Evolutionary conservation across 2,113 vertebrate species (phyloP).

Genomic region (Pyxicephalus adspersus): DNA sequence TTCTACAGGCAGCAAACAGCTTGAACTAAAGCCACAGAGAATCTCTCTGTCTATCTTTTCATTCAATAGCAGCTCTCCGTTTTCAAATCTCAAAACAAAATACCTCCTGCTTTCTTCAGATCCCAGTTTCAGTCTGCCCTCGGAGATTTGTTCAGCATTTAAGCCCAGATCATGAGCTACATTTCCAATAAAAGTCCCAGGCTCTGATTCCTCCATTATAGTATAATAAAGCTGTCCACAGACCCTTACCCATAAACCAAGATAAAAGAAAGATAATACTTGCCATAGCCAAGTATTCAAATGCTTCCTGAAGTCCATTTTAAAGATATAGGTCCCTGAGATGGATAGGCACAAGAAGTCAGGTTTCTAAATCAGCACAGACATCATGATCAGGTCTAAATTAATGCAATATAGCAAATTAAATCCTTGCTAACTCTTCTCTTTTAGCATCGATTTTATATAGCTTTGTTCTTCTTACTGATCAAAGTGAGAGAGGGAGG

Average conservation of each 20-base stretch:
- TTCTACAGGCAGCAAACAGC: constrained; percentile 61
- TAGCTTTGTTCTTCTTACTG: constrained; percentile 43
- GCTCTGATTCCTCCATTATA: constrained; percentile 75
- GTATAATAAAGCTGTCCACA: constrained; percentile 75
- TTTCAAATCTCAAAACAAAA: constrained; percentile 75
- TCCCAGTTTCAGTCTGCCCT: constrained; percentile 68
- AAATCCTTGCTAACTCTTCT: constrained; percentile 37
- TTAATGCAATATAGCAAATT: constrained; percentile 49
- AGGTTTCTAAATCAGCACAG: constrained; percentile 9
- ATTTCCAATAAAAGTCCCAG: constrained; percentile 74
- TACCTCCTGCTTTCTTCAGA: constrained; percentile 71
- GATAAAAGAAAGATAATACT: constrained; percentile 71
- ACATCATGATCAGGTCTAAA: constrained; percentile 31
- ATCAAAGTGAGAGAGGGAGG: constrained; percentile 50
- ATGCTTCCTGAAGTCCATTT: constrained; percentile 52
- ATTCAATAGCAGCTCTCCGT: constrained; percentile 74
- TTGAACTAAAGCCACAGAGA: constrained; percentile 70
- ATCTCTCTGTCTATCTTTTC: constrained; percentile 81
- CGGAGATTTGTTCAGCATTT: constrained; percentile 68
- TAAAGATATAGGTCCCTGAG: constrained; percentile 6
- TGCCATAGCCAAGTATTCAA: constrained; percentile 61
- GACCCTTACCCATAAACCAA: constrained; percentile 64
- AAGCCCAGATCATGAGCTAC: constrained; percentile 74
- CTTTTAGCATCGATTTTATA: constrained; percentile 30
- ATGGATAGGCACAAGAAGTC: constrained; percentile 7